A percentile compares a stretch with the other conserved stretches of the same genome.
phyloP scores from a whole-genome alignment of 2,888 invertebrate genomes.

The Druceiella hillmani region DNA sequence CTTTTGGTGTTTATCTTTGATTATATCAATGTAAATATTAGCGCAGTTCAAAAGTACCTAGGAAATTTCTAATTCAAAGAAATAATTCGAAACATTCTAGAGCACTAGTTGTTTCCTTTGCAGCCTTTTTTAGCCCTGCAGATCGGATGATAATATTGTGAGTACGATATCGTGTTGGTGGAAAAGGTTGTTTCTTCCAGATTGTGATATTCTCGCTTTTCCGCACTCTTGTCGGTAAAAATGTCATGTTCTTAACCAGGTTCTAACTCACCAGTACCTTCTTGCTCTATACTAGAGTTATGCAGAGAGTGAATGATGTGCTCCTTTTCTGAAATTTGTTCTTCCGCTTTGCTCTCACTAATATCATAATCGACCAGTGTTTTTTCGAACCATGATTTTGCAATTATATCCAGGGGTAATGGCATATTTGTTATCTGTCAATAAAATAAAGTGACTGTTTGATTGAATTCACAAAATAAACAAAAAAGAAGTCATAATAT shows the following conservation, averaged over 20 bases:
- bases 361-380: neutral
- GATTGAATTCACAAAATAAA: no score
- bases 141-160: neutral
- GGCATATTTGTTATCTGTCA: no score
- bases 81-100: neutral
- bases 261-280: neutral
- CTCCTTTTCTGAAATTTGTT: neutral
- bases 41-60: neutral
- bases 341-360: neutral
- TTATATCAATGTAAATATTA: neutral
- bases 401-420: neutral
- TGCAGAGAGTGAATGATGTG: neutral
- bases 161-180: neutral
- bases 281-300: neutral
- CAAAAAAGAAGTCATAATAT: no score
- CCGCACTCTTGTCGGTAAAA: neutral
- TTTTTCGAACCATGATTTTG: neutral
- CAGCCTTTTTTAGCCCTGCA: neutral
- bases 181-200: neutral
- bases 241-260: neutral
- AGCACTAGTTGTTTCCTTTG: slow-evolving; percentile 1
- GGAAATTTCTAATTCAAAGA: neutral
- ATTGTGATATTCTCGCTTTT: neutral
- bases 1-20: slow-evolving; percentile 1
- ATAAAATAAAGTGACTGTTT: no score